phyloP scores from a whole-genome alignment of 2,113 vertebrate species.

The Carlito syrichta region DNA sequence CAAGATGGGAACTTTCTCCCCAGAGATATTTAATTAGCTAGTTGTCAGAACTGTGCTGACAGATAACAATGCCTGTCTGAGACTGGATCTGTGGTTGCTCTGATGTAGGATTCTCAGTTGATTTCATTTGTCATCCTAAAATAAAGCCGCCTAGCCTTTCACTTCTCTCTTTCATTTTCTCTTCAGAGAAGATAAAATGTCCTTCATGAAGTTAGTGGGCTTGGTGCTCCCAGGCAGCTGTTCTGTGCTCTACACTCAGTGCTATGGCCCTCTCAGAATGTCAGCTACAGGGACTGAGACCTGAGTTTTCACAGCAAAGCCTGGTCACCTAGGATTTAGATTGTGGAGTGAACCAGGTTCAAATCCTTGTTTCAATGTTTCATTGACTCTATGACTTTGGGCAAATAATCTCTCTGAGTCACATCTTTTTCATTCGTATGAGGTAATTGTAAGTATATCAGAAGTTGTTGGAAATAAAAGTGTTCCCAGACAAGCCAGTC shows the following conservation, averaged over 20 bases:
- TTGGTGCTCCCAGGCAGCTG: neutral
- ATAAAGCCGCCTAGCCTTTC: neutral
- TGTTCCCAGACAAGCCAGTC: too few relatives aligned
- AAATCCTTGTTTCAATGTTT: neutral
- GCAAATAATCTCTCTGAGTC: neutral
- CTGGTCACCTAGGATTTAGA: neutral
- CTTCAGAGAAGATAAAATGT: conserved; percentile 11
- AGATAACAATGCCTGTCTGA: conserved; percentile 34
- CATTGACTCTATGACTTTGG: neutral
- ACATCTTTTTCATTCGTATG: neutral
- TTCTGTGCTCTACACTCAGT: neutral
- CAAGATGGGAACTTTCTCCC: conserved; percentile 35
- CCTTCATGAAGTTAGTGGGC: neutral
- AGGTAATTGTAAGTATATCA: neutral
- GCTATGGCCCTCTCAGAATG: neutral
- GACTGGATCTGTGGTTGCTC: neutral
- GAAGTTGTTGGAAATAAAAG: neutral
- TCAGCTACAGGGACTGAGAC: neutral
- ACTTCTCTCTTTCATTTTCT: neutral
- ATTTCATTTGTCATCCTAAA: conserved; percentile 49
- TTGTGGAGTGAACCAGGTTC: neutral
- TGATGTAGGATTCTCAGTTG: conserved; percentile 62
- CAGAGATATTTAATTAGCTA: conserved; percentile 57
- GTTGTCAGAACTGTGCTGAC: conserved; percentile 33
- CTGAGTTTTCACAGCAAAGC: neutral